These are phyloP conservation scores for Xyrauchen texanus DNA, from an alignment of 2,113 vertebrate species.

Conservation along the genomic window DNA sequence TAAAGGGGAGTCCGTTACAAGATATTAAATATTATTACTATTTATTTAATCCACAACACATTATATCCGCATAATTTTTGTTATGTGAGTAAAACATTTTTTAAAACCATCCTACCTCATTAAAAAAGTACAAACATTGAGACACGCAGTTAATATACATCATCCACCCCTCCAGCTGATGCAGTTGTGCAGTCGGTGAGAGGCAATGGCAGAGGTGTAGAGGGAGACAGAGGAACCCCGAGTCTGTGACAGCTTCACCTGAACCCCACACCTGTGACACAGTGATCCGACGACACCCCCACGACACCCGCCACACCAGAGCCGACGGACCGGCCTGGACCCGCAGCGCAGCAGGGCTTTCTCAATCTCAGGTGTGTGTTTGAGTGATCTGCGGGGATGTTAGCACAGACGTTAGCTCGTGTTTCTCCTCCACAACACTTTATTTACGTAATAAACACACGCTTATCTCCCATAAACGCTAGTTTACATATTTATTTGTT, in stretches of 20 bases:
- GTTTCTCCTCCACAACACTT: slow-evolving; percentile 8
- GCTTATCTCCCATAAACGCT: not conserved
- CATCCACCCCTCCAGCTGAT: slow-evolving; percentile 46
- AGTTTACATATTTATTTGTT: not conserved
- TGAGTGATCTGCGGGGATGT: slow-evolving; percentile 53
- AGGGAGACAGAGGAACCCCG: slow-evolving; percentile 70
- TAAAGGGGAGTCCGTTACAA: not conserved
- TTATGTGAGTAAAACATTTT: rapidly evolving
- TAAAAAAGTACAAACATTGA: not conserved
- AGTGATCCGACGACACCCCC: slow-evolving; percentile 65
- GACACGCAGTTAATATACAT: not conserved
- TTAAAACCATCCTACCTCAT: not conserved
- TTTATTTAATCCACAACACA: rapidly evolving
- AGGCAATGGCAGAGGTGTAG: slow-evolving; percentile 70
- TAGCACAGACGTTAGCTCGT: slow-evolving; percentile 54
- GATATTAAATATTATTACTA: too few relatives aligned
- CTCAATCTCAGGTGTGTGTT: slow-evolving; percentile 38
- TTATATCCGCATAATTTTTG: not conserved
- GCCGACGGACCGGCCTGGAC: not conserved
- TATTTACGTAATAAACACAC: not conserved
- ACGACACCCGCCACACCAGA: slow-evolving; percentile 21
- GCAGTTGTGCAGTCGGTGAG: slow-evolving; percentile 63
- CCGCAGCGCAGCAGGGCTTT: slow-evolving; percentile 24
- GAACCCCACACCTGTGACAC: slow-evolving; percentile 64
- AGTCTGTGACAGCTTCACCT: slow-evolving; percentile 74